phyloP scores from a whole-genome alignment of 2,888 invertebrate species.

The Xestia c-nigrum region DNA sequence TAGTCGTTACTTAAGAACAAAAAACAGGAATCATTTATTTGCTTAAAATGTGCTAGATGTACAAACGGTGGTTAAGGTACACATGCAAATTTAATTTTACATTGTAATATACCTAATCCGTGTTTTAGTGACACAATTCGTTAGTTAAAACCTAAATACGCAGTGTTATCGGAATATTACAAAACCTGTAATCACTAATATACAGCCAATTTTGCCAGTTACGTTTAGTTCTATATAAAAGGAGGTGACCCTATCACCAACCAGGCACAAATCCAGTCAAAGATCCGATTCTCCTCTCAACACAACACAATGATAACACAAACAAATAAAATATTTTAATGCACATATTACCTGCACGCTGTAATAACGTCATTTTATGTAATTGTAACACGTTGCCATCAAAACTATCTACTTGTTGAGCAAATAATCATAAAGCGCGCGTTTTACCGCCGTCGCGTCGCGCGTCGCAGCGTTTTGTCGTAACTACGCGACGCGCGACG shows the following conservation, averaged over 20 bases:
- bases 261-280: not conserved
- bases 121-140: too few species aligned
- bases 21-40: not conserved
- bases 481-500: conserved; percentile 59
- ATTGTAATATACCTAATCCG: too few species aligned
- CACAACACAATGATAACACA: not conserved
- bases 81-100: too few species aligned
- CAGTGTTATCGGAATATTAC: not conserved
- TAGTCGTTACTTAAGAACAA: not conserved
- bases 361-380: conserved; percentile 60
- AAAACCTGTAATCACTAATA: not conserved
- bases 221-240: not conserved
- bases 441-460: conserved; percentile 60
- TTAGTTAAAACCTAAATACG: not conserved
- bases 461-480: conserved; percentile 66
- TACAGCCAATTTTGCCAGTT: not conserved
- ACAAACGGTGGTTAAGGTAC: too few species aligned
- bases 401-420: conserved; percentile 80
- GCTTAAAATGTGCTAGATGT: too few species aligned
- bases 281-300: not conserved
- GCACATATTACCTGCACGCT: conserved; percentile 56
- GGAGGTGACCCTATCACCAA: not conserved
- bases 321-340: conserved; percentile 52
- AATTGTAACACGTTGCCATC: conserved; percentile 63
- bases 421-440: conserved; percentile 82